Percentiles rank a stretch among this genome's conserved stretches.
phyloP scores from a whole-genome alignment of 2,888 invertebrate species.

The Erebia epiphron region DNA sequence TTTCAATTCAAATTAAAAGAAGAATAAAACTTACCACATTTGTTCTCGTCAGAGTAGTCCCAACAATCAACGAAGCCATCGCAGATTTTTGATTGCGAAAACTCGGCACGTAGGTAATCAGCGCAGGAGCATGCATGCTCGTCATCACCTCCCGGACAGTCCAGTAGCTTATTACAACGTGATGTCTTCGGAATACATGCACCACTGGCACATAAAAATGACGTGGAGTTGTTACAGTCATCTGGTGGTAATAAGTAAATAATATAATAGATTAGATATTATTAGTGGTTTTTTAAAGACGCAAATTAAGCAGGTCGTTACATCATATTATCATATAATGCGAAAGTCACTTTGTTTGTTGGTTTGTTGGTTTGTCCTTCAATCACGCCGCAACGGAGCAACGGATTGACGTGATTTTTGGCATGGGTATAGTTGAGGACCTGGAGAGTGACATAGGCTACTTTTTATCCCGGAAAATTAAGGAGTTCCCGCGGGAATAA shows the following conservation, averaged over 20 bases:
- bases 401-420: no score
- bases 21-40: constrained; percentile 83
- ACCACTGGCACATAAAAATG: constrained; percentile 84
- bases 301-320: not conserved
- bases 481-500: no score
- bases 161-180: constrained; percentile 87
- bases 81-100: constrained; percentile 88
- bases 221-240: constrained; percentile 74
- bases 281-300: not conserved
- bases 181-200: constrained; percentile 85
- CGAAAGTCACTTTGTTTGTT: no score
- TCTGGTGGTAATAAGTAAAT: constrained; percentile 56
- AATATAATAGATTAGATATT: not conserved
- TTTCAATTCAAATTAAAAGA: not conserved
- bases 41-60: constrained; percentile 90
- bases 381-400: no score
- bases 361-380: no score
- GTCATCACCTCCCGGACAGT: constrained; percentile 87
- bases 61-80: constrained; percentile 91
- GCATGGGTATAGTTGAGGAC: no score
- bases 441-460: no score
- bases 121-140: constrained; percentile 89
- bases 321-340: no score
- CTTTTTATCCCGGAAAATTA: no score
- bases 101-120: constrained; percentile 87